Conservation (phyloP, 2,113 vertebrate genomes). For the Phodopus roborovskii region DNA sequence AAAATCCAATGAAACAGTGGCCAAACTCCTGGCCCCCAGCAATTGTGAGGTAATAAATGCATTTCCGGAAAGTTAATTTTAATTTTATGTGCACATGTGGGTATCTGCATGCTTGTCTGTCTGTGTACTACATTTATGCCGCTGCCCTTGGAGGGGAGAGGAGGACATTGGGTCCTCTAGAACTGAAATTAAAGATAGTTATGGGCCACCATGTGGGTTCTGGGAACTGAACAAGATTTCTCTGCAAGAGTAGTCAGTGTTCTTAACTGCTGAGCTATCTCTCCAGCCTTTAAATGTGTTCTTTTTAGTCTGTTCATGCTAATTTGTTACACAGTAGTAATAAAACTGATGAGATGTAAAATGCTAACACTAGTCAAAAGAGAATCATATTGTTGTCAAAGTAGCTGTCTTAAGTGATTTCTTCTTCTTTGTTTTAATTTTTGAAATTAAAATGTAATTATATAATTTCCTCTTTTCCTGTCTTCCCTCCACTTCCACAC, state of each 20-base stretch:
- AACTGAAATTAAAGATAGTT: not conserved
- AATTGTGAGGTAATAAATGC: not conserved
- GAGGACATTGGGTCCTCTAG: not conserved
- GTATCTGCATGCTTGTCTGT: not conserved
- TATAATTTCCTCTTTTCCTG: not conserved
- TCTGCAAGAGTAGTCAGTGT: not conserved
- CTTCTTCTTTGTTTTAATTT: not conserved
- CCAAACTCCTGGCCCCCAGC: not conserved
- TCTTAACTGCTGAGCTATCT: too few species aligned
- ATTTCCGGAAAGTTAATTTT: not conserved
- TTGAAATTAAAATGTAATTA: not conserved
- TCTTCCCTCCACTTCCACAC: not conserved
- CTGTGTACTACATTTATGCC: not conserved
- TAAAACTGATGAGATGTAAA: not conserved
- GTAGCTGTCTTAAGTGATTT: not conserved
- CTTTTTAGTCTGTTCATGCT: not conserved
- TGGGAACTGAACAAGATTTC: not conserved
- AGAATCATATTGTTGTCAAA: not conserved
- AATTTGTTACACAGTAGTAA: not conserved
- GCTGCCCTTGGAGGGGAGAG: not conserved
- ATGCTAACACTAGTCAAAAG: not conserved
- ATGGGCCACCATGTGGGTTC: not conserved
- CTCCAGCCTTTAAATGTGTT: not conserved
- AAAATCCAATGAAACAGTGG: not conserved
- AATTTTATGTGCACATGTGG: not conserved